phyloP scores from a whole-genome alignment of 2,797 vertebrate genomes.

The Poeciliopsis gracilis region DNA sequence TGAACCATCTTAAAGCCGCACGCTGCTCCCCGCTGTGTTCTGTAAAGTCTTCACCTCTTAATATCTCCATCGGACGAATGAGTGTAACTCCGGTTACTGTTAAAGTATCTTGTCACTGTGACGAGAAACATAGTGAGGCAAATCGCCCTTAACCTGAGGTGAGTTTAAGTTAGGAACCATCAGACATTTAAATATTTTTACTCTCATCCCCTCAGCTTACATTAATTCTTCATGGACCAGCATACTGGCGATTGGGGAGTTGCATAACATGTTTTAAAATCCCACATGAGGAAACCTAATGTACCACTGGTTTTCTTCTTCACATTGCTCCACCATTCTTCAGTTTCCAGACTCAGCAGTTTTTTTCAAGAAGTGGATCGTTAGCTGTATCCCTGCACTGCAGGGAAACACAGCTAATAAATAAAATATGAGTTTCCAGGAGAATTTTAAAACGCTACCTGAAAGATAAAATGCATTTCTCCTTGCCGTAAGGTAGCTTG shows the following conservation, averaged over 20 bases:
- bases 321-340: slow-evolving; percentile 52
- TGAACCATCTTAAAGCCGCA: slow-evolving; percentile 58
- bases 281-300: slow-evolving; percentile 21
- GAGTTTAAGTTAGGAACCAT: slow-evolving; percentile 28
- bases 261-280: slow-evolving; percentile 52
- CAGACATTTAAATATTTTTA: slow-evolving; percentile 36
- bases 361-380: slow-evolving; percentile 42
- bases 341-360: slow-evolving; percentile 61
- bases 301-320: slow-evolving; percentile 53
- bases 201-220: slow-evolving; percentile 26
- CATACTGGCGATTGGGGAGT: slow-evolving; percentile 34
- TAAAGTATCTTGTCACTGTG: slow-evolving; percentile 50
- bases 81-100: slow-evolving; percentile 17
- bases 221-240: slow-evolving; percentile 31
- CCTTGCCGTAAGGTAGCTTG: neutral
- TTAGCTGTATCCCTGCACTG: slow-evolving; percentile 44
- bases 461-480: slow-evolving; percentile 41
- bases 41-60: slow-evolving; percentile 57
- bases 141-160: slow-evolving; percentile 13
- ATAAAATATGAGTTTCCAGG: slow-evolving; percentile 65
- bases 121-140: slow-evolving; percentile 36
- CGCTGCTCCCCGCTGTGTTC: slow-evolving; percentile 35
- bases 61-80: slow-evolving; percentile 35
- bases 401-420: slow-evolving; percentile 52
- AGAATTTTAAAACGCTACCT: slow-evolving; percentile 41